Evolutionary conservation across 2,888 invertebrate genomes (phyloP), one percentile per base, ranked within the genome.

Genomic region (Acronicta aceris): DNA sequence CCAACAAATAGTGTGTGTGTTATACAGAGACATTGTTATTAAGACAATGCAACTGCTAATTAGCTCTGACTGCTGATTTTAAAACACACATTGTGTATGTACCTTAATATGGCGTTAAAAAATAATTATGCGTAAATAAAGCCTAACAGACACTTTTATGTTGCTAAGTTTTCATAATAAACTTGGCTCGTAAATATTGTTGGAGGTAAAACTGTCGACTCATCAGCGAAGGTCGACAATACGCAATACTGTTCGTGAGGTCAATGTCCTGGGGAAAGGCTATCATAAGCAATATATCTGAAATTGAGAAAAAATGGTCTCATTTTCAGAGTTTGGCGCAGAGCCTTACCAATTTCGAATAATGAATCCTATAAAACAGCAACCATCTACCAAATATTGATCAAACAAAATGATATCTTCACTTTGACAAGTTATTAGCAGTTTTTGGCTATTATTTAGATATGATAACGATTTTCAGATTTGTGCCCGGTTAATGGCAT

Each of bases 101-200:
- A 15, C 38, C 49, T 49, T 49, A n/a, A 40, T 53, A 41, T 36
- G 40, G 21, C 27, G 7, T 42, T 21, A 21, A 6, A 41, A 0
- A 33, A 16, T 33, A 12, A 17, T 17, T 13, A 5, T 30, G 16
- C 40, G n/a, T 33, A 50, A 58, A 49, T 25, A 38, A 17, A 38
- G 17, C 43, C 12, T 45, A 30, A 25, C 21, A 41, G 15, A 38
- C 33, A 17, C 17, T 13, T 25, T 12, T 3, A 17, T 33, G 17
- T 50, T 62, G 50, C 50, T 13, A 27, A 54, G 40, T 50, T 64
- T 63, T 54, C 46, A 27, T 25, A 25, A 48, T 40, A 49, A 52
- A 43, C 30, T 17, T n/a, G 10, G 36, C 50, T 21, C 36, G n/a
- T 46, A 50, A 42, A 56, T 53, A 53, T 50, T 51, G 47, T 43